Evolutionary conservation across 2,888 invertebrate species (phyloP).

Genomic region (Acleris emargana): DNA sequence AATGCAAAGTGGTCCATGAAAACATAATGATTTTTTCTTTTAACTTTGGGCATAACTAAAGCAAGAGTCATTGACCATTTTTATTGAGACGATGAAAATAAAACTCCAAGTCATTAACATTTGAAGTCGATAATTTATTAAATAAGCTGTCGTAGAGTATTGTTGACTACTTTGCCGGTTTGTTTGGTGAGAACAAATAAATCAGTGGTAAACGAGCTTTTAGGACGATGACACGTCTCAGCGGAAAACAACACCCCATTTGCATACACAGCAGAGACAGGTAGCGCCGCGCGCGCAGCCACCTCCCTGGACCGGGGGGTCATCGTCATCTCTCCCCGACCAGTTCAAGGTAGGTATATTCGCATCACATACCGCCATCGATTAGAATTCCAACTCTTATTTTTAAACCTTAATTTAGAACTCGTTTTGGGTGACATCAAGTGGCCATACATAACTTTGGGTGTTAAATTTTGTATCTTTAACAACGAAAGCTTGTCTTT

Average conservation of each 20-base stretch:
- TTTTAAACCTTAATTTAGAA: slow-evolving; percentile 45
- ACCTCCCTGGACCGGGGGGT: slow-evolving; percentile 54
- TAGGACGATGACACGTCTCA: slow-evolving; percentile 70
- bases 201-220: slow-evolving; percentile 62
- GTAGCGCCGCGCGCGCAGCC: slow-evolving; percentile 56
- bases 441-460: slow-evolving; percentile 36
- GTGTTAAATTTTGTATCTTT: slow-evolving; percentile 17
- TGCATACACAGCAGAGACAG: slow-evolving; percentile 75
- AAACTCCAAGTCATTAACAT: neutral
- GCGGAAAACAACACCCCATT: slow-evolving; percentile 68
- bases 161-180: slow-evolving; percentile 6
- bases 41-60: slow-evolving; percentile 41
- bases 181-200: slow-evolving; percentile 63
- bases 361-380: slow-evolving; percentile 70
- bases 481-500: slow-evolving; percentile 6
- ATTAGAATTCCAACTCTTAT: slow-evolving; percentile 61
- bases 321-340: slow-evolving; percentile 73
- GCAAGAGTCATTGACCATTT: slow-evolving; percentile 55
- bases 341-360: slow-evolving; percentile 64
- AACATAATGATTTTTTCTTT: slow-evolving; percentile 59
- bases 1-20: slow-evolving; percentile 69
- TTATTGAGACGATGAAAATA: neutral
- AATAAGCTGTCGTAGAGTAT: slow-evolving; percentile 1
- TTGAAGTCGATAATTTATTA: neutral
- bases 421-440: slow-evolving; percentile 37